A percentile compares a stretch with the other conserved stretches of the same genome.
phyloP scores from a whole-genome alignment of 2,888 invertebrate species.

The Drosophila prolongata region DNA sequence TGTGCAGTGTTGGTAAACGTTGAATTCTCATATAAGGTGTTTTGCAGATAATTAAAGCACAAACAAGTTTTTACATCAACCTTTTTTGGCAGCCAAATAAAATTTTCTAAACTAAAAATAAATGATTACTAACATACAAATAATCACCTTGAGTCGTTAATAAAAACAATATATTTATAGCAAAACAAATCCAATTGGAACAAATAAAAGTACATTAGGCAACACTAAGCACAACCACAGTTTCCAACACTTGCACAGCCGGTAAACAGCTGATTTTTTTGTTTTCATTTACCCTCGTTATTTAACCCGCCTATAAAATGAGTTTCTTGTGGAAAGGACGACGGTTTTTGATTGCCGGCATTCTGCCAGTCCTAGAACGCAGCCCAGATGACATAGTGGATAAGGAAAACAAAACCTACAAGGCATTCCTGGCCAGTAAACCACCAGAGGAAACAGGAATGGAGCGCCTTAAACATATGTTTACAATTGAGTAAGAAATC shows the following conservation, averaged over 20 bases:
- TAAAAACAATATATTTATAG: too few species aligned
- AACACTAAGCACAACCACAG: conserved; percentile 6
- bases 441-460: conserved; percentile 79
- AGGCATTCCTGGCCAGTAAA: conserved; percentile 68
- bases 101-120: not conserved
- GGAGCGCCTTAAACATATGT: conserved; percentile 82
- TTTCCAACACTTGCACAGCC: not conserved
- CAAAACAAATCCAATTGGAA: not conserved
- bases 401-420: conserved; percentile 81
- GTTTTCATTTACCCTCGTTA: conserved; percentile 46
- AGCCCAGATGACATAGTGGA: conserved; percentile 59
- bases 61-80: not conserved
- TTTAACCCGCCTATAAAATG: conserved; percentile 64
- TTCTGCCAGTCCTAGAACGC: conserved; percentile 66
- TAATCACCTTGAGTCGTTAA: too few species aligned
- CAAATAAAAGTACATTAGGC: not conserved
- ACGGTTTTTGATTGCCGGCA: conserved; percentile 69
- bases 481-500: conserved; percentile 79
- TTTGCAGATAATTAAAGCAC: not conserved
- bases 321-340: conserved; percentile 59
- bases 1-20: conserved; percentile 21
- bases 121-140: too few species aligned
- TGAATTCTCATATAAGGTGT: not conserved
- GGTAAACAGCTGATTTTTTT: conserved; percentile 58
- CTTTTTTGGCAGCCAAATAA: not conserved